Evolutionary conservation across 2,888 invertebrate species (phyloP).

Genomic region (Acanthopleura granulata): DNA sequence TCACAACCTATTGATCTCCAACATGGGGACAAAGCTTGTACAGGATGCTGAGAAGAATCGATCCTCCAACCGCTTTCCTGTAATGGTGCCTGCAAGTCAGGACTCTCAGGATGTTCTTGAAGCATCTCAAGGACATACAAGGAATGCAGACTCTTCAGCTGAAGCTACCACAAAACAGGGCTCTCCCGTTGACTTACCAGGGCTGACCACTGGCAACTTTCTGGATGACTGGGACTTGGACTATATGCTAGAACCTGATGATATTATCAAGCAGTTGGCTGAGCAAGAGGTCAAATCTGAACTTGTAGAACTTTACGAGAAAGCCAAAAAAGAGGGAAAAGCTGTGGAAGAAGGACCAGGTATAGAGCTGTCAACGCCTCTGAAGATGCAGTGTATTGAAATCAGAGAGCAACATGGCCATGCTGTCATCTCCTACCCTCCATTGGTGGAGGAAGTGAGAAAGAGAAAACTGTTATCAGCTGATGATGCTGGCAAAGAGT

Average conservation of each 20-base stretch:
- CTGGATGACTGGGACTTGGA: slow-evolving; percentile 43
- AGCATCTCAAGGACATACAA: slow-evolving; percentile 25
- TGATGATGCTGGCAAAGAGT: slow-evolving; percentile 29
- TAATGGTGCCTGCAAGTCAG: background rate
- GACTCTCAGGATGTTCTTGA: background rate
- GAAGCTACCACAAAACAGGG: slow-evolving; percentile 21
- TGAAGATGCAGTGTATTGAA: slow-evolving; percentile 38
- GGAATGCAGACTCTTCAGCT: slow-evolving; percentile 16
- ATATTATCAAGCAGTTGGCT: slow-evolving; percentile 51
- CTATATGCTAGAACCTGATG: slow-evolving; percentile 43
- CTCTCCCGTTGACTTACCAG: slow-evolving; percentile 12
- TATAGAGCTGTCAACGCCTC: slow-evolving; percentile 8
- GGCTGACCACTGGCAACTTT: slow-evolving; percentile 28
- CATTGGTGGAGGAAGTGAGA: slow-evolving; percentile 19
- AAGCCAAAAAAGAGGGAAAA: slow-evolving; percentile 8
- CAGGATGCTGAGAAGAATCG: slow-evolving; percentile 23
- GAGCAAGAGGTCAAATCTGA: slow-evolving; percentile 28
- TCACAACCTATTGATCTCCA: background rate
- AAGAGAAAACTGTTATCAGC: slow-evolving; percentile 27
- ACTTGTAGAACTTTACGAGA: background rate
- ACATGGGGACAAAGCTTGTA: background rate
- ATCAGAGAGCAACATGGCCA: slow-evolving; percentile 44
- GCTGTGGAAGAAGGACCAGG: background rate
- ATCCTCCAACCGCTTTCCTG: background rate
- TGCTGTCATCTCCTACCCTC: slow-evolving; percentile 39